phyloP scores from a whole-genome alignment of 2,888 invertebrate genomes.

The Poecilobothrus nobilitatus region DNA sequence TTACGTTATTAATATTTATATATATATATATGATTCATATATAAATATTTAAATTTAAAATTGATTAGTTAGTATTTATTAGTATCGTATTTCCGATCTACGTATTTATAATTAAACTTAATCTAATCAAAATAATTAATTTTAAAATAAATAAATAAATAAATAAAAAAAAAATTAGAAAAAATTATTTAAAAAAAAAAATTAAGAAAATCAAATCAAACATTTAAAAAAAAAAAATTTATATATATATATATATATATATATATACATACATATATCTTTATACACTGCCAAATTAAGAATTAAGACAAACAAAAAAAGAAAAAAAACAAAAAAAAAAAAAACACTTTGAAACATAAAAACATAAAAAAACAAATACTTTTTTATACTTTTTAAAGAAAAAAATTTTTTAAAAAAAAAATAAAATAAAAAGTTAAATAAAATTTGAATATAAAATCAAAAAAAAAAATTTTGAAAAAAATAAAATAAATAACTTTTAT shows the following conservation, averaged over 20 bases:
- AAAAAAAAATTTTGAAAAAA: no score
- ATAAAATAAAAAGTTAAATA: no score
- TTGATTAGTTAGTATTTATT: not conserved
- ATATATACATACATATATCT: not conserved
- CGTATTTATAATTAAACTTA: not conserved
- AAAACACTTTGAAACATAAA: not conserved
- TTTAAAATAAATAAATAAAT: not conserved
- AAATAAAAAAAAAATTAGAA: not conserved
- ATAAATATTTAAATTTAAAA: not conserved
- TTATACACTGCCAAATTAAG: conserved; percentile 6
- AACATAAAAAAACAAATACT: not conserved
- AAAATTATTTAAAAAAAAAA: not conserved
- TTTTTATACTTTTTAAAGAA: not conserved
- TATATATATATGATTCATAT: not conserved
- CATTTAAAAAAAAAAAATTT: not conserved
- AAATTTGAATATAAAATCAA: no score
- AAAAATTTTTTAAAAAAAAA: no score
- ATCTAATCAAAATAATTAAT: not conserved
- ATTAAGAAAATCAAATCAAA: not conserved
- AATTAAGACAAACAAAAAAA: not conserved
- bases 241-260: not conserved
- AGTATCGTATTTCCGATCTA: not conserved
- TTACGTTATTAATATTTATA: not conserved
- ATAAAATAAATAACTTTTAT: no score
- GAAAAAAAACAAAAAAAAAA: not conserved